A percentile compares a stretch with the other conserved stretches of the same genome.
Conservation (phyloP, 2,113 vertebrate genomes). For the Calyptommatus sinebrachiatus region DNA sequence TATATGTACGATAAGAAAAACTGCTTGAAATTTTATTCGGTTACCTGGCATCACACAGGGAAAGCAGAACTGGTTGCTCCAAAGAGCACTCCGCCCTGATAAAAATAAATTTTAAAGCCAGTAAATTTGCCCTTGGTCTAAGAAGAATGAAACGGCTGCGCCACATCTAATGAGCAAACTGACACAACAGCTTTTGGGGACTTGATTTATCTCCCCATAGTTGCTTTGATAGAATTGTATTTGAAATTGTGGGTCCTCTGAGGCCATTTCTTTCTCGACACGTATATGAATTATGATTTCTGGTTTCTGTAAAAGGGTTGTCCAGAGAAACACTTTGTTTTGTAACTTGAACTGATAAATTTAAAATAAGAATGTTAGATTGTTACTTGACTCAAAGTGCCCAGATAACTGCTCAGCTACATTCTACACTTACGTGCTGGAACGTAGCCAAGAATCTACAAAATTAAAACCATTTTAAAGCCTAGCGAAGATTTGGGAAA, state of each 20-base stretch:
- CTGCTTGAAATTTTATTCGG: not conserved
- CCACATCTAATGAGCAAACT: not conserved
- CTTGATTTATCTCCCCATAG: slow-evolving; percentile 10
- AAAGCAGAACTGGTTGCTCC: not conserved
- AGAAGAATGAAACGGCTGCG: slow-evolving; percentile 7
- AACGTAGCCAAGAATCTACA: not conserved
- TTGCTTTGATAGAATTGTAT: slow-evolving; percentile 21
- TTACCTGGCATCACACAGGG: not conserved
- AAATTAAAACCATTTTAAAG: not conserved
- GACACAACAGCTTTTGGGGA: not conserved
- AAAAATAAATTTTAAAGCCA: not conserved
- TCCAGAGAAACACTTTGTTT: not conserved
- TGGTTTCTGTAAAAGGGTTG: slow-evolving; percentile 4
- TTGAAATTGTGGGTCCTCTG: slow-evolving; percentile 16
- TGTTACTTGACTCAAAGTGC: not conserved
- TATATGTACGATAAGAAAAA: not conserved
- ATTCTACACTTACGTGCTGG: not conserved
- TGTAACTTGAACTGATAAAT: not conserved
- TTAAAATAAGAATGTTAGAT: not conserved
- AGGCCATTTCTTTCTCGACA: slow-evolving; percentile 23
- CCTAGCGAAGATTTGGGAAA: not conserved
- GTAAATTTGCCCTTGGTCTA: not conserved
- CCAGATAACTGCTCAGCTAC: not conserved
- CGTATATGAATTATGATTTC: slow-evolving; percentile 20
- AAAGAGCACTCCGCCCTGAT: not conserved